phyloP scores from a whole-genome alignment of 2,113 vertebrate genomes.

The Benthochromis sp. region DNA sequence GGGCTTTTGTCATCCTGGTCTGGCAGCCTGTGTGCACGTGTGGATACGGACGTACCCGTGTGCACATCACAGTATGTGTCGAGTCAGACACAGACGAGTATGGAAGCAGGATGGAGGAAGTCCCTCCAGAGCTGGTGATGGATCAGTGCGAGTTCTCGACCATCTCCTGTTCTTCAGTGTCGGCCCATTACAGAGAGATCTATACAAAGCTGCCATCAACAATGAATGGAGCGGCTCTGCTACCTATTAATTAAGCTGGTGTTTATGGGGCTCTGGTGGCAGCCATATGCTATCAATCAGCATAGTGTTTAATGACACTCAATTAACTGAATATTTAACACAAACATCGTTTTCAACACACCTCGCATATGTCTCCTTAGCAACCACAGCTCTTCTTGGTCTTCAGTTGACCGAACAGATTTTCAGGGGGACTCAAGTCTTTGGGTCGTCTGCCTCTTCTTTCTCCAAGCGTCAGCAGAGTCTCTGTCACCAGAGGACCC shows the following conservation, averaged over 20 bases:
- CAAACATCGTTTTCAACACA: neutral
- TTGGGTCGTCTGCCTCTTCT: neutral
- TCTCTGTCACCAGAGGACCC: neutral
- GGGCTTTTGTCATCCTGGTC: neutral
- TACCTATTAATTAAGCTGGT: slow-evolving; percentile 57
- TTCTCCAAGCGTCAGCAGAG: neutral
- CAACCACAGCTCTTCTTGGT: neutral
- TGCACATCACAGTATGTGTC: neutral
- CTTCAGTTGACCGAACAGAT: neutral
- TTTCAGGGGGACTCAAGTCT: neutral
- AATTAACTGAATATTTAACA: neutral
- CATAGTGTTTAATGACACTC: neutral
- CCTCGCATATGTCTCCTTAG: neutral
- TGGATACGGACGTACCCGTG: neutral
- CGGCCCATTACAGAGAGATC: slow-evolving; percentile 7
- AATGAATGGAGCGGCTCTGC: slow-evolving; percentile 51
- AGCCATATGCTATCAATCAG: slow-evolving; percentile 49
- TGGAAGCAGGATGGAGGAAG: neutral
- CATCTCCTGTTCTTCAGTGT: neutral
- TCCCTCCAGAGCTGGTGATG: neutral
- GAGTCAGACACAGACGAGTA: neutral
- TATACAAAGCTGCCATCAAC: slow-evolving; percentile 54
- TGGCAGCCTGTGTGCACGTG: neutral
- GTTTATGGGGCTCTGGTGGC: slow-evolving; percentile 43
- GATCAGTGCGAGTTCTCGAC: neutral